Evolutionary conservation across 2,113 vertebrate species (phyloP).

Genomic region (Prunella fulvescens): DNA sequence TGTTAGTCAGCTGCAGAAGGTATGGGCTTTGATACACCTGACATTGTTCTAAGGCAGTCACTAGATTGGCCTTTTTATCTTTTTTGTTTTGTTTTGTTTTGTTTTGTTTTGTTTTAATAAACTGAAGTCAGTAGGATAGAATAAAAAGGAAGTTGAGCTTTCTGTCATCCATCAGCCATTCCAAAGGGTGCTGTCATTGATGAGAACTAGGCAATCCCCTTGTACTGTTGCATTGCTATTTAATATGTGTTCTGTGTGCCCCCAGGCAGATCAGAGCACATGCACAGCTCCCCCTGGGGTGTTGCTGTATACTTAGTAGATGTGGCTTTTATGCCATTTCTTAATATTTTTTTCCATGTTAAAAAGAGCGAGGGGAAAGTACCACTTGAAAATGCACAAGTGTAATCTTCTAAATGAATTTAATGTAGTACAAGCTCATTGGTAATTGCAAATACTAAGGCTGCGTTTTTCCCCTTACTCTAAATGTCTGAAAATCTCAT

Average conservation of each 20-base stretch:
- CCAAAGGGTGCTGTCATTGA: not conserved
- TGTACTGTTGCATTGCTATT: not conserved
- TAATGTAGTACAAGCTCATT: not conserved
- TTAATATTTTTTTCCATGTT: not conserved
- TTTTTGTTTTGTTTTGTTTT: too few relatives aligned
- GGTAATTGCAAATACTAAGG: not conserved
- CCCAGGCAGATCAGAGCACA: not conserved
- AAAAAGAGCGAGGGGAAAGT: not conserved
- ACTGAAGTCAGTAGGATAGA: not conserved
- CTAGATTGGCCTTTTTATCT: not conserved
- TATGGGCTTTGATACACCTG: not conserved
- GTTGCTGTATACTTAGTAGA: not conserved
- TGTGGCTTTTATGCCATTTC: not conserved
- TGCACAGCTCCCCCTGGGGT: not conserved
- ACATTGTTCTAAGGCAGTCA: not conserved
- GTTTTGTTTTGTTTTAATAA: not conserved
- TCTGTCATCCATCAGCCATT: not conserved
- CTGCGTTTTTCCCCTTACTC: not conserved
- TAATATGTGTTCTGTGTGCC: not conserved
- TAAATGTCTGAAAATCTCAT: not conserved
- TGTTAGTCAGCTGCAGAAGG: not conserved
- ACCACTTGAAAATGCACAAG: not conserved
- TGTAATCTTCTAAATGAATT: constrained; percentile 1
- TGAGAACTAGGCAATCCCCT: not conserved
- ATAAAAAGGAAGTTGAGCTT: not conserved